A percentile compares a stretch with the other conserved stretches of the same genome.
Conservation (phyloP, 2,888 invertebrate species). For the Entomobrya proxima region DNA sequence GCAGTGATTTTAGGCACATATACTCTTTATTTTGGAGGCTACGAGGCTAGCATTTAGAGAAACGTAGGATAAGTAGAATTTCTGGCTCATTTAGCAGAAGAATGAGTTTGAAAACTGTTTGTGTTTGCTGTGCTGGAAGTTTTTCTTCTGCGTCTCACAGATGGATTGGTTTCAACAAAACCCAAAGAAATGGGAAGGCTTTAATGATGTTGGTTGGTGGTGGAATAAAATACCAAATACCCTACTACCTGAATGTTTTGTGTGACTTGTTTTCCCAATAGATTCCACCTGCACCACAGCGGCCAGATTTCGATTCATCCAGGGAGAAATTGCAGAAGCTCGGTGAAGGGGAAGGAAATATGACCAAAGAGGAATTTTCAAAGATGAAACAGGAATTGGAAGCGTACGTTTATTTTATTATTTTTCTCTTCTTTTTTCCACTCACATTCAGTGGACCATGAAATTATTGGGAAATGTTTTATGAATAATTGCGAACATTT, state of each 20-base stretch:
- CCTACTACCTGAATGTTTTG: neutral
- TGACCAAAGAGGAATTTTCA: slow-evolving; percentile 98
- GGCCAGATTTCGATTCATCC: slow-evolving; percentile 99
- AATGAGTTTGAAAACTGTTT: slow-evolving; percentile 21
- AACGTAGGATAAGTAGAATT: slow-evolving; percentile 18
- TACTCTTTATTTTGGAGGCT: too few relatives aligned
- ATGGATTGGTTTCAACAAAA: slow-evolving; percentile 5
- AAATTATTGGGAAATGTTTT: slow-evolving; percentile 33
- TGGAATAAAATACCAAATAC: neutral
- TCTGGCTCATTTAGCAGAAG: slow-evolving; percentile 29
- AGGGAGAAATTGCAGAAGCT: slow-evolving; percentile 97
- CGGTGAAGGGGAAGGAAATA: slow-evolving; percentile 98
- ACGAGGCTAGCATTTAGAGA: neutral
- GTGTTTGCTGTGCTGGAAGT: neutral
- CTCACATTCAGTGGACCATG: neutral
- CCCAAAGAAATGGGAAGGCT: neutral
- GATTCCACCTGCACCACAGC: slow-evolving; percentile 95
- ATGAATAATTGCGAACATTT: slow-evolving; percentile 21
- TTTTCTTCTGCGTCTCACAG: slow-evolving; percentile 1
- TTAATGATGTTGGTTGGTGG: neutral
- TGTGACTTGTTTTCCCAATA: slow-evolving; percentile 76
- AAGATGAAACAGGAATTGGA: slow-evolving; percentile 99
- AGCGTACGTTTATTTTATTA: slow-evolving; percentile 85
- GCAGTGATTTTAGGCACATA: too few relatives aligned
- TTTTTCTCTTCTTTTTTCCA: neutral